Percentiles rank a stretch among this genome's conserved stretches.
Evolutionary conservation across 2,797 vertebrate genomes (phyloP).

Genomic region (Echeneis naucrates): DNA sequence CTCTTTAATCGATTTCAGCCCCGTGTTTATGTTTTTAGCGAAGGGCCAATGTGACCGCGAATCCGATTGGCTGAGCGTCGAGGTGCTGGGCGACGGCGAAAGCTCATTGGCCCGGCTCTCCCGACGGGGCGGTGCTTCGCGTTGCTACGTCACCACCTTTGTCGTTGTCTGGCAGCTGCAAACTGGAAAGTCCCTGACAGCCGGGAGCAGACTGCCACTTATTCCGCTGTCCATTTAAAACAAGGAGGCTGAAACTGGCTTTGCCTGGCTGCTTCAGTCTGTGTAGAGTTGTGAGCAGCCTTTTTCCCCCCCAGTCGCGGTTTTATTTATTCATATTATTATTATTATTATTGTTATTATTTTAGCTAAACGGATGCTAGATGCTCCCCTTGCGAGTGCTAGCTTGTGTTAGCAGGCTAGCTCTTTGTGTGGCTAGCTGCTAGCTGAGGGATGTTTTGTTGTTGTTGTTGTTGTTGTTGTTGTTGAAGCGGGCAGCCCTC

Average conservation of each 20-base stretch:
- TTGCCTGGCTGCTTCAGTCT: not conserved
- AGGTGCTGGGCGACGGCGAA: conserved; percentile 18
- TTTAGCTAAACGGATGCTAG: conserved; percentile 7
- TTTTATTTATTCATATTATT: too few species aligned
- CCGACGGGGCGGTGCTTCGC: conserved; percentile 56
- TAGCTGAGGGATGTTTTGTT: conserved; percentile 82
- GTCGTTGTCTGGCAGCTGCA: conserved; percentile 65
- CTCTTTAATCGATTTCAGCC: conserved; percentile 29
- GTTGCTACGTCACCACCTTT: conserved; percentile 70
- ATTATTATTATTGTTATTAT: not conserved
- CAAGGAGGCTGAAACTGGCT: not conserved
- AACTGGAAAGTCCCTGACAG: conserved; percentile 77
- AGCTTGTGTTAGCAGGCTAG: conserved; percentile 74
- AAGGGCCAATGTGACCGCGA: conserved; percentile 49
- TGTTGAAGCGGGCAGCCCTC: conserved; percentile 73
- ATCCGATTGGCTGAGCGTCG: conserved; percentile 62
- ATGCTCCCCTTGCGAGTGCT: conserved; percentile 48
- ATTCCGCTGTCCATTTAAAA: conserved; percentile 32
- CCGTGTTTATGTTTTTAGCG: conserved; percentile 73
- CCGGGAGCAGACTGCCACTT: conserved; percentile 19
- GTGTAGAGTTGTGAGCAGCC: not conserved
- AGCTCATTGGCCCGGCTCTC: conserved; percentile 60
- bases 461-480: conserved; percentile 84
- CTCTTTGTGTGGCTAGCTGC: conserved; percentile 84
- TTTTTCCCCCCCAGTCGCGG: conserved; percentile 1